A percentile compares a stretch with the other conserved stretches of the same genome.
Evolutionary conservation across 2,888 invertebrate species (phyloP).

Genomic region (Heliconius ismenius): DNA sequence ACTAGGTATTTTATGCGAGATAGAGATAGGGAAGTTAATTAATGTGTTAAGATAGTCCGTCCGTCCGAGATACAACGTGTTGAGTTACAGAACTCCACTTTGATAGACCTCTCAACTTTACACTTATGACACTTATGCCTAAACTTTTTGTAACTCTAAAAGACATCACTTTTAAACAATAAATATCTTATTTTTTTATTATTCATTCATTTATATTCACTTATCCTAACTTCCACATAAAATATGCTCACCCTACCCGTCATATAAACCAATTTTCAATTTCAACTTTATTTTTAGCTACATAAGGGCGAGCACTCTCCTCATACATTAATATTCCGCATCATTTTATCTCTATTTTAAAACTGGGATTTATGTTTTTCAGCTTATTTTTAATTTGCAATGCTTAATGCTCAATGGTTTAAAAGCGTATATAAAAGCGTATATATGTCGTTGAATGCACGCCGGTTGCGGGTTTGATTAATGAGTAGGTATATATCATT

Average conservation of each 20-base stretch:
- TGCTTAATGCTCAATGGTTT: constrained; percentile 11
- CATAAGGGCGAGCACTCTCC: constrained; percentile 18
- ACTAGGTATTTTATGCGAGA: not conserved
- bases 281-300: constrained; percentile 3
- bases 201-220: not conserved
- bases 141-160: not conserved
- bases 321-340: constrained; percentile 21
- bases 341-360: constrained; percentile 46
- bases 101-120: too few species aligned
- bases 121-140: not conserved
- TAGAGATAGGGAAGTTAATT: not conserved
- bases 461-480: not conserved
- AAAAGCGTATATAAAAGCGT: not conserved
- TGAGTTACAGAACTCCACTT: too few species aligned
- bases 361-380: constrained; percentile 48
- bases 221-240: too few species aligned
- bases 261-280: constrained; percentile 22
- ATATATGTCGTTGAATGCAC: not conserved
- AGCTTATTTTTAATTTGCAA: constrained; percentile 29
- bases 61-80: too few species aligned
- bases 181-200: too few species aligned
- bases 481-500: not conserved
- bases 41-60: too few species aligned
- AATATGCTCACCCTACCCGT: not conserved
- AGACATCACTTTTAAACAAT: not conserved